Evolutionary conservation across 2,797 vertebrate species (phyloP).

Genomic region (Uromys caudimaculatus): DNA sequence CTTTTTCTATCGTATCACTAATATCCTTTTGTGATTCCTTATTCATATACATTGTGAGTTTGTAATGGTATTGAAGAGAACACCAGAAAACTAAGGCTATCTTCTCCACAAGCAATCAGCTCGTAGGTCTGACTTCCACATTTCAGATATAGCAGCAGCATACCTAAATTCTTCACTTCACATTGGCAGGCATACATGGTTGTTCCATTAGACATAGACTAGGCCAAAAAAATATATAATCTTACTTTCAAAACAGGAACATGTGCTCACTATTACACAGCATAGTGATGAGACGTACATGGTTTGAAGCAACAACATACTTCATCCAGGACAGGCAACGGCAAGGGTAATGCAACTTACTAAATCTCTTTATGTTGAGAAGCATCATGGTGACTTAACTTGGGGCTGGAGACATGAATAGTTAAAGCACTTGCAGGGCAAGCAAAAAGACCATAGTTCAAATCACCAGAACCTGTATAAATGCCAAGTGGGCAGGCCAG

Average conservation of each 20-base stretch:
- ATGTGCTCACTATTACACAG: neutral
- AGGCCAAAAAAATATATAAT: neutral
- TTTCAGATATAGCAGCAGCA: neutral
- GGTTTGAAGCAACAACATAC: neutral
- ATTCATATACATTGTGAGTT: neutral
- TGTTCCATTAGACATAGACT: neutral
- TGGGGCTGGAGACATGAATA: neutral
- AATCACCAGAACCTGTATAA: neutral
- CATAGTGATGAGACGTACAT: neutral
- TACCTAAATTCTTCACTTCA: neutral
- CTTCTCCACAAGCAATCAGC: neutral
- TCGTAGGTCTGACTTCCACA: neutral
- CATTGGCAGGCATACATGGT: neutral
- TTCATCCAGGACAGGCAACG: neutral
- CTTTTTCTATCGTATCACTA: neutral
- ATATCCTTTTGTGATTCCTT: neutral
- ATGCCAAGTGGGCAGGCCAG: neutral
- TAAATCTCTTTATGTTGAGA: neutral
- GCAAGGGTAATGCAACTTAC: neutral
- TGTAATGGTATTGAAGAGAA: neutral
- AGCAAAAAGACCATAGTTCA: neutral
- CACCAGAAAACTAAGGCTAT: slow-evolving; percentile 5
- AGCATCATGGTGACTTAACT: neutral
- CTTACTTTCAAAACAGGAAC: neutral
- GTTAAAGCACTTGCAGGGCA: neutral